These are phyloP conservation scores for Coilia nasus DNA, from an alignment of 2,797 vertebrate species.

Conservation along the genomic window DNA sequence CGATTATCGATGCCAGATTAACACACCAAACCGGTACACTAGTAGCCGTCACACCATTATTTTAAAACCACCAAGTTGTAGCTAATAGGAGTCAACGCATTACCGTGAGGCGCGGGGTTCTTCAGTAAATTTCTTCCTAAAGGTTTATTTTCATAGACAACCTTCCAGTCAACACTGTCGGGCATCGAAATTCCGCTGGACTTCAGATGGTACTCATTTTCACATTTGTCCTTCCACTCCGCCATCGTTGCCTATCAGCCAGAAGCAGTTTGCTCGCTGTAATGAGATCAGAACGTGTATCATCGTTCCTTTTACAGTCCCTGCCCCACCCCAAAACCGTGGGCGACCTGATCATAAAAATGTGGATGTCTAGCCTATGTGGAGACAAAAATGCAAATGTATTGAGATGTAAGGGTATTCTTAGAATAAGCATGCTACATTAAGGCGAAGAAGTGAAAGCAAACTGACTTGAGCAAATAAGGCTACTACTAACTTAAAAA, in stretches of 20 bases:
- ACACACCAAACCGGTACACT: too few relatives aligned
- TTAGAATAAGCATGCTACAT: too few relatives aligned
- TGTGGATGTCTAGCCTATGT: not conserved
- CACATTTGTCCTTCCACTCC: slow-evolving; percentile 70
- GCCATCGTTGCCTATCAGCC: slow-evolving; percentile 52
- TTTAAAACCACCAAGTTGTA: not conserved
- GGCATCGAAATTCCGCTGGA: slow-evolving; percentile 58
- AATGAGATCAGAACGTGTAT: not conserved
- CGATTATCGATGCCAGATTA: too few relatives aligned
- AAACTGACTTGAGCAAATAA: too few relatives aligned
- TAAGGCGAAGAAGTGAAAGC: too few relatives aligned
- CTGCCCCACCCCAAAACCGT: slow-evolving; percentile 32
- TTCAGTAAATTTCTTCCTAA: slow-evolving; percentile 79
- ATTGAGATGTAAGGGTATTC: too few relatives aligned
- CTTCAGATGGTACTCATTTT: slow-evolving; percentile 65
- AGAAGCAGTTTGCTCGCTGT: not conserved
- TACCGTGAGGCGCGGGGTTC: slow-evolving; percentile 82
- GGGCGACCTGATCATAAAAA: not conserved
- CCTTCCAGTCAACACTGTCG: slow-evolving; percentile 73
- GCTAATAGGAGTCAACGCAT: too few relatives aligned
- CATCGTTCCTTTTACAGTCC: slow-evolving; percentile 38
- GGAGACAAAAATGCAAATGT: too few relatives aligned
- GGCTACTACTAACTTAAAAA: too few relatives aligned
- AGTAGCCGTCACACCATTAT: too few relatives aligned
- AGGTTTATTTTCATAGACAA: slow-evolving; percentile 71